Evolutionary conservation across 1,140 invertebrate genomes (phyloP).

Genomic region (Elymnias hypermnestra): DNA sequence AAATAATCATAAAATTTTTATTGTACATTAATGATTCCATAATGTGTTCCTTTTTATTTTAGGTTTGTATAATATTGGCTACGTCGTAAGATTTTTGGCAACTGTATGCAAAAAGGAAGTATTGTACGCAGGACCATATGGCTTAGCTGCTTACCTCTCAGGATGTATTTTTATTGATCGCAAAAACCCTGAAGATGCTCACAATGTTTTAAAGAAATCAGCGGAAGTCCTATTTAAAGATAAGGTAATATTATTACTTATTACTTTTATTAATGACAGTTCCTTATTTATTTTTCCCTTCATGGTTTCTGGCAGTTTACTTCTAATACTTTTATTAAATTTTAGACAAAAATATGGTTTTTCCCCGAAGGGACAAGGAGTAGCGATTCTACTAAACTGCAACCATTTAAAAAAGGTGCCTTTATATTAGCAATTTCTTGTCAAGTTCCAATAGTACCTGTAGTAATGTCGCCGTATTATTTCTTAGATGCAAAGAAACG

Average conservation of each 20-base stretch:
- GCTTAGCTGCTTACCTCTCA: conserved; percentile 89
- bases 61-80: conserved; percentile 92
- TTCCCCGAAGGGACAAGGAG: conserved; percentile 80
- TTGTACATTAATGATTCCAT: too few relatives aligned
- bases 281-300: too few relatives aligned
- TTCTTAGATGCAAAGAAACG: conserved; percentile 68
- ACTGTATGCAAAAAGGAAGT: conserved; percentile 92
- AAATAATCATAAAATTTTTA: too few relatives aligned
- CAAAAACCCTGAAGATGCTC: conserved; percentile 87
- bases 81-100: conserved; percentile 88
- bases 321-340: too few relatives aligned
- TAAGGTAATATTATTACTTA: too few relatives aligned
- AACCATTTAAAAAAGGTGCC: too few relatives aligned
- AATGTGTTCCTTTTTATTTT: conserved; percentile 24
- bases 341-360: conserved; percentile 81
- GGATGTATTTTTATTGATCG: conserved; percentile 95
- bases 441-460: conserved; percentile 84
- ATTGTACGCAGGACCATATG: conserved; percentile 93
- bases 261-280: too few relatives aligned
- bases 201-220: conserved; percentile 81
- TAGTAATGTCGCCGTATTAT: too few relatives aligned
- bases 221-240: conserved; percentile 83
- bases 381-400: conserved; percentile 52
- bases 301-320: too few relatives aligned
- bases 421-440: conserved; percentile 82